A percentile compares a stretch with the other conserved stretches of the same genome.
Conservation (phyloP, 2,888 invertebrate genomes). For the Heliconius ismenius region DNA sequence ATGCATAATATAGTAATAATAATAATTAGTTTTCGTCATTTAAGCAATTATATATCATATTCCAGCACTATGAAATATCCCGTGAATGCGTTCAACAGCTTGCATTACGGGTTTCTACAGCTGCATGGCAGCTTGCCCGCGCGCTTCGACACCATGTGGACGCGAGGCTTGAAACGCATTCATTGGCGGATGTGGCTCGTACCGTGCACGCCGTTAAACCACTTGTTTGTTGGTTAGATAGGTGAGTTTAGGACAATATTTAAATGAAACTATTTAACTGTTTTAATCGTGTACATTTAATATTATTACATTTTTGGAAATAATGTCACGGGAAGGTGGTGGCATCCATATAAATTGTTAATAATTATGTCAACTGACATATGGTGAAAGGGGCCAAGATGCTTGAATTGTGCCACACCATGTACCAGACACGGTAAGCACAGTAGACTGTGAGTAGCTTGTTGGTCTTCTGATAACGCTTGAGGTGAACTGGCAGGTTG, state of each 20-base stretch:
- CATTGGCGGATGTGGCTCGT: conserved; percentile 92
- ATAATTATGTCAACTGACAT: too few relatives aligned
- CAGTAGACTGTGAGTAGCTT: too few relatives aligned
- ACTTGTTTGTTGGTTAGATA: conserved; percentile 94
- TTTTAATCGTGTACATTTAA: too few relatives aligned
- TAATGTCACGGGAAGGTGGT: too few relatives aligned
- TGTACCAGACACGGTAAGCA: too few relatives aligned
- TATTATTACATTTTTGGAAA: too few relatives aligned
- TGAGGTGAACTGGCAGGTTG: too few relatives aligned
- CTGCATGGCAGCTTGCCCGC: conserved; percentile 85
- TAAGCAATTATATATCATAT: not conserved
- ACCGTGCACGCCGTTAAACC: conserved; percentile 92
- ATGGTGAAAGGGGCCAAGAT: too few relatives aligned
- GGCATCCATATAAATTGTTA: too few relatives aligned
- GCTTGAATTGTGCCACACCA: too few relatives aligned
- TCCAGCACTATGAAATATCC: conserved; percentile 93
- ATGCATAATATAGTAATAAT: not conserved
- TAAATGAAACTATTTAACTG: too few relatives aligned
- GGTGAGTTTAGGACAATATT: conserved; percentile 71
- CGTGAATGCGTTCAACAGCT: conserved; percentile 84
- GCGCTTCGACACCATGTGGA: conserved; percentile 88
- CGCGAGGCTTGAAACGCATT: conserved; percentile 88
- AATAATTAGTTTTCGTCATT: not conserved
- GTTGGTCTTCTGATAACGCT: too few relatives aligned
- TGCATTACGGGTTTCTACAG: conserved; percentile 68